A percentile compares a stretch with the other conserved stretches of the same genome.
These are phyloP conservation scores for Delichon dasypus DNA, from an alignment of 2,797 vertebrate species.

Conservation along the genomic window DNA sequence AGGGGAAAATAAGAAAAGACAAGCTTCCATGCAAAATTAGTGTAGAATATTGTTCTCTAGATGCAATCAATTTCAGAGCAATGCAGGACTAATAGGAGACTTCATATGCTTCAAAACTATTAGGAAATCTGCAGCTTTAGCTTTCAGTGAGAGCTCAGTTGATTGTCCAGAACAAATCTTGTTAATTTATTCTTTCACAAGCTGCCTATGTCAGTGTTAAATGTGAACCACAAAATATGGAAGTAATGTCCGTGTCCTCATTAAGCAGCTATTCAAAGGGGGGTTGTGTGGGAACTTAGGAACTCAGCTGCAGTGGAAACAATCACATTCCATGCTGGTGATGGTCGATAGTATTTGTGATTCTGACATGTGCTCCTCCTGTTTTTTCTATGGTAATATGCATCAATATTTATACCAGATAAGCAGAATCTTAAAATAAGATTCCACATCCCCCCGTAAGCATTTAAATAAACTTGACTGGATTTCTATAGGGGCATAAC, in stretches of 20 bases:
- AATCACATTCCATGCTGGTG: not conserved
- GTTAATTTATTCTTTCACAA: constrained; percentile 4
- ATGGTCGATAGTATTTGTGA: not conserved
- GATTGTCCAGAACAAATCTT: not conserved
- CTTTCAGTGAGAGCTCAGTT: not conserved
- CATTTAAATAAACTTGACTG: not conserved
- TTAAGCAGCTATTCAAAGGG: not conserved
- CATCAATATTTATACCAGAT: not conserved
- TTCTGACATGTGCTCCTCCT: not conserved
- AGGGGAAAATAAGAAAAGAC: not conserved
- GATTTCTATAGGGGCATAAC: not conserved
- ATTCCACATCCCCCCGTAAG: not conserved
- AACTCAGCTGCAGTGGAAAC: not conserved
- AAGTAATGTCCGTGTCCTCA: not conserved
- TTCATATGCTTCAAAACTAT: not conserved
- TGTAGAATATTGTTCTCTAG: not conserved
- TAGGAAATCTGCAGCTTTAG: not conserved
- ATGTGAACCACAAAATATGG: not conserved
- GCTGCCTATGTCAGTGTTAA: not conserved
- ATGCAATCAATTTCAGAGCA: not conserved
- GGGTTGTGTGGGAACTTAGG: not conserved
- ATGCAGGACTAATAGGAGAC: not conserved
- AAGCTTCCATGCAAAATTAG: not conserved
- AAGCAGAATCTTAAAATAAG: not conserved
- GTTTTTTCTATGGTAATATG: not conserved